Base-by-base conservation (phyloP, 2,113 vertebrate genomes). In the Turdus rufiventris region DNA sequence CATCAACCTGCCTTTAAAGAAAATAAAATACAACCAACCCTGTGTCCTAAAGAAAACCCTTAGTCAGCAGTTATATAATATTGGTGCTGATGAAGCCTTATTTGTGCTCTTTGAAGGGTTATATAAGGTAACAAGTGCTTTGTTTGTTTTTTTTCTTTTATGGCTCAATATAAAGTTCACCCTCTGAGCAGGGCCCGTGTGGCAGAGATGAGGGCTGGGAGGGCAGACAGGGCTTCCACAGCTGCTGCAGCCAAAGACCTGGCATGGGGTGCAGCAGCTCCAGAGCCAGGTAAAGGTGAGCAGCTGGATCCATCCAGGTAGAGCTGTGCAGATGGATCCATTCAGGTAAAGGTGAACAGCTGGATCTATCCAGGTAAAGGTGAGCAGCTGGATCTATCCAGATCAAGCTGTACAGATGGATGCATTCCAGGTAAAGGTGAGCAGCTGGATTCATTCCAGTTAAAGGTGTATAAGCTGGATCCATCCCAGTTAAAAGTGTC, bases 1-100 rank as follows among this genome's bases (percentile, higher is more conserved):
- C 73, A 80, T 76, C 80, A 79, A 75, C 40, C 43, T 67, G 47
- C 66, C 82, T 96, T 96, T 79, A 85, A 76, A 48, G 79, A 87
- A 85, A 80, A 78, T 24, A n/a, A 95, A 86, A 6, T 40, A 42
- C 45, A 93, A 0, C 61, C 45, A 93, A 0, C 56, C 56, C 61
- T 47, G 65, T 45, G 48, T 74, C 77, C 89, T 17, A 19, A 33
- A 50, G 21, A 48, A 57, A 74, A 66, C 40, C 40, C 85, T 79
- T 43, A 51, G 38, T 67, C 81, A 85, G 94, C 84, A 78, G 24
- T 58, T 88, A 2, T 13, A 3, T 9, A 18, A 9, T 9, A 23
- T 9, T 42, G 38, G 60, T n/a, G 7, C 72, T 28, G 73, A 19
- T 36, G 29, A 33, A 43, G 78, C 34, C 53, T 74, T 28, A 15